phyloP scores from a whole-genome alignment of 2,888 invertebrate genomes.

The Machimus atricapillus region DNA sequence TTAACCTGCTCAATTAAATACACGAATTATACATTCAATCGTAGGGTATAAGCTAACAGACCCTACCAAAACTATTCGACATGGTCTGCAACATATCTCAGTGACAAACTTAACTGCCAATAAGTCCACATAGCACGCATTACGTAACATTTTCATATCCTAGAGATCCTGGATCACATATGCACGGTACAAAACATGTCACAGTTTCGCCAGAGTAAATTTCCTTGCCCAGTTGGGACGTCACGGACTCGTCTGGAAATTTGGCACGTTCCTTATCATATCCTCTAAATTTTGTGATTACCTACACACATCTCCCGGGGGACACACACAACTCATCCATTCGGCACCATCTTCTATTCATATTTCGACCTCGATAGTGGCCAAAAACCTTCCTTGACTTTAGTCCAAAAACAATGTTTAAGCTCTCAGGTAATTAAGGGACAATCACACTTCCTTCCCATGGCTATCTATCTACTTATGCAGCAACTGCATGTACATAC shows the following conservation, averaged over 20 bases:
- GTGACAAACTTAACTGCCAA: constrained; percentile 1
- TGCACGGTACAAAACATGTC: not conserved
- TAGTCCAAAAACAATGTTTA: not conserved
- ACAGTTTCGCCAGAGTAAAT: not conserved
- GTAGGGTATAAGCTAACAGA: not conserved
- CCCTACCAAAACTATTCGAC: not conserved
- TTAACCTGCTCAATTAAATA: not conserved
- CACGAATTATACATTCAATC: not conserved
- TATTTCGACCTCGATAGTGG: not conserved
- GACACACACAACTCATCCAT: not conserved
- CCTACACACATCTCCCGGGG: not conserved
- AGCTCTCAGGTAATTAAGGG: constrained; percentile 26
- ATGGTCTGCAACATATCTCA: not conserved
- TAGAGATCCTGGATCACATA: not conserved
- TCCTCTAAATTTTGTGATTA: constrained; percentile 9
- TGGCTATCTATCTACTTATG: not conserved
- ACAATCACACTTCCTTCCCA: constrained; percentile 9
- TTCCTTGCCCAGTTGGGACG: not conserved
- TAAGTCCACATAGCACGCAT: not conserved
- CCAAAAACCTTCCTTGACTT: not conserved
- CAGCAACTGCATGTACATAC: constrained; percentile 1
- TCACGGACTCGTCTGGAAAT: not conserved
- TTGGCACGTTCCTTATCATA: not conserved
- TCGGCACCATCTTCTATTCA: not conserved
- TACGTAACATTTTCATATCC: constrained; percentile 4